A percentile compares a stretch with the other conserved stretches of the same genome.
Evolutionary conservation across 2,888 invertebrate genomes (phyloP).

Genomic region (Drosophila villosipedis): DNA sequence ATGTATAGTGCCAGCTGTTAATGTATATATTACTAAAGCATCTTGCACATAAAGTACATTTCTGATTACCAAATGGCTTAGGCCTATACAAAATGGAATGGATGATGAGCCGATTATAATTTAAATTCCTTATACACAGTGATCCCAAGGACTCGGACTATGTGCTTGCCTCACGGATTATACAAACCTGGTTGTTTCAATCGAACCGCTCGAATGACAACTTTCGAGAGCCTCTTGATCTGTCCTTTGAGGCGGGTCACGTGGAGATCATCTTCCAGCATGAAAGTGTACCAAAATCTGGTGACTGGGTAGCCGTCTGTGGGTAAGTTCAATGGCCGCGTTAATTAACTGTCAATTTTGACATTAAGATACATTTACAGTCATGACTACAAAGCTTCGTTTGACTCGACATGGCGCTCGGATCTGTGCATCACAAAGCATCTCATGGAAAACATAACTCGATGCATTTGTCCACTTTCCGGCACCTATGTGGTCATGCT

Average conservation of each 20-base stretch:
- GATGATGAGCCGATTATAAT: not conserved
- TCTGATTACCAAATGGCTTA: not conserved
- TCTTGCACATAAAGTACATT: not conserved
- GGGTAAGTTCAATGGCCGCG: slow-evolving; percentile 75
- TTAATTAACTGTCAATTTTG: not conserved
- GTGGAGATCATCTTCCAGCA: slow-evolving; percentile 85
- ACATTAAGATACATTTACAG: slow-evolving; percentile 48
- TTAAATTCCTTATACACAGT: slow-evolving; percentile 46
- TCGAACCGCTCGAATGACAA: slow-evolving; percentile 85
- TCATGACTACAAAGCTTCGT: slow-evolving; percentile 85
- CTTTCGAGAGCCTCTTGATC: slow-evolving; percentile 82
- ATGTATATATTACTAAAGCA: not conserved
- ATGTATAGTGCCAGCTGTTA: slow-evolving; percentile 27
- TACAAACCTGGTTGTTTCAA: slow-evolving; percentile 85
- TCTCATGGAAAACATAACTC: slow-evolving; percentile 86
- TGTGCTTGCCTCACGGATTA: slow-evolving; percentile 84
- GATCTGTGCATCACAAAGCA: slow-evolving; percentile 87
- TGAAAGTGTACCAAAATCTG: slow-evolving; percentile 81
- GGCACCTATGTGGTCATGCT: slow-evolving; percentile 89
- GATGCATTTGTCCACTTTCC: slow-evolving; percentile 88
- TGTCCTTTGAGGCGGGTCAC: slow-evolving; percentile 84
- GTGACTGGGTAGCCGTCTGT: slow-evolving; percentile 85
- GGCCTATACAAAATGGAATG: no score
- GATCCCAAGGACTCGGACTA: slow-evolving; percentile 84
- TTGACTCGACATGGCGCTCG: slow-evolving; percentile 88